Conservation (phyloP, 1,140 invertebrate species). For the Aphelenchoides fujianensis region DNA sequence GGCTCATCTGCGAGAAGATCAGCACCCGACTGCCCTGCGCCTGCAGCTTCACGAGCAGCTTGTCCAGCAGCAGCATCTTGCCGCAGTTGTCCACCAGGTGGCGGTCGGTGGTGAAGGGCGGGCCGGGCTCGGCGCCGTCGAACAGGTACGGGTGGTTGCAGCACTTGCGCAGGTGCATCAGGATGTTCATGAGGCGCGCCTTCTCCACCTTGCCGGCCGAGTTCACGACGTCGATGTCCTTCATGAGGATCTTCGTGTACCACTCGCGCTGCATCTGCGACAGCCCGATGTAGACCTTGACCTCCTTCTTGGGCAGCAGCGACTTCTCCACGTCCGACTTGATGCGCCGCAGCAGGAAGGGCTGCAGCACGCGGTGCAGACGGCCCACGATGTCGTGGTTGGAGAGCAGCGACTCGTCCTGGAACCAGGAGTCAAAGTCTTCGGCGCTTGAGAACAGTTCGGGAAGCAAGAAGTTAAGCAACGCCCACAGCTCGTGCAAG, state of each 20-base stretch:
- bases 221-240: slow-evolving; percentile 97
- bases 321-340: slow-evolving; percentile 97
- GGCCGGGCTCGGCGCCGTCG: too few relatives aligned
- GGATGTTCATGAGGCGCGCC: too few relatives aligned
- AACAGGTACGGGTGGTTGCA: too few relatives aligned
- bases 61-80: too few relatives aligned
- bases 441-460: slow-evolving; percentile 98
- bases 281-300: slow-evolving; percentile 82
- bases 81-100: too few relatives aligned
- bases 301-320: slow-evolving; percentile 92
- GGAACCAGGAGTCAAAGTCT: slow-evolving; percentile 97
- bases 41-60: too few relatives aligned
- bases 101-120: too few relatives aligned
- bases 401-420: slow-evolving; percentile 82
- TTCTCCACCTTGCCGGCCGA: too few relatives aligned
- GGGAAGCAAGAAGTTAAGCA: slow-evolving; percentile 94
- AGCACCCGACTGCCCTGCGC: too few relatives aligned
- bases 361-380: slow-evolving; percentile 82
- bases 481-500: slow-evolving; percentile 96
- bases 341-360: slow-evolving; percentile 88
- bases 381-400: slow-evolving; percentile 86
- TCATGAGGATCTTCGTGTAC: slow-evolving; percentile 97
- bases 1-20: too few relatives aligned
- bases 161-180: too few relatives aligned
- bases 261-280: slow-evolving; percentile 99